Evolutionary conservation across 2,797 vertebrate genomes (phyloP).

Genomic region (Catharus ustulatus): DNA sequence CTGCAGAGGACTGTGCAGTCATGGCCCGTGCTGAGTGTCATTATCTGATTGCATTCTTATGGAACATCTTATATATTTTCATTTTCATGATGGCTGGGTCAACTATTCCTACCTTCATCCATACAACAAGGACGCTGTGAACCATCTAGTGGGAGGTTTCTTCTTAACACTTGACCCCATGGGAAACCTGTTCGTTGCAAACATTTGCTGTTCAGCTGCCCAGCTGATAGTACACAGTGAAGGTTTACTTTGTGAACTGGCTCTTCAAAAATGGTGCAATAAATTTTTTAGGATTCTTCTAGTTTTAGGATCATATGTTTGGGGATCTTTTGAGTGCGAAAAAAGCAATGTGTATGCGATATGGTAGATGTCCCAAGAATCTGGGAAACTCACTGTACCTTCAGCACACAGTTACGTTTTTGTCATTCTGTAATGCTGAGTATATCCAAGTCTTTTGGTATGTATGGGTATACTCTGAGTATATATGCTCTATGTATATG

Average conservation of each 20-base stretch:
- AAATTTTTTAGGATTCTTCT: neutral
- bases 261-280: neutral
- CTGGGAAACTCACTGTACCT: neutral
- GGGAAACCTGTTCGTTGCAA: neutral
- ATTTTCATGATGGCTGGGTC: neutral
- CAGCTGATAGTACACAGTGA: neutral
- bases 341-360: neutral
- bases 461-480: neutral
- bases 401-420: neutral
- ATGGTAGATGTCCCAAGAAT: neutral
- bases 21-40: neutral
- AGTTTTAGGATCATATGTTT: neutral
- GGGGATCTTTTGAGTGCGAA: neutral
- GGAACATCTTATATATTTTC: neutral
- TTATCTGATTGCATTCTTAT: neutral
- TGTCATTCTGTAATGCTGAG: neutral
- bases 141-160: slow-evolving; percentile 53
- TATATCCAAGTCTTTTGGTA: neutral
- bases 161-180: slow-evolving; percentile 6
- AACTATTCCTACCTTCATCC: neutral
- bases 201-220: neutral
- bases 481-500: too few species aligned
- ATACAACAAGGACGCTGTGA: neutral
- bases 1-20: neutral
- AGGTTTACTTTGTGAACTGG: neutral